A percentile compares a stretch with the other conserved stretches of the same genome.
These are phyloP conservation scores for Aelia acuminata DNA, from an alignment of 2,888 invertebrate genomes.

Conservation along the genomic window DNA sequence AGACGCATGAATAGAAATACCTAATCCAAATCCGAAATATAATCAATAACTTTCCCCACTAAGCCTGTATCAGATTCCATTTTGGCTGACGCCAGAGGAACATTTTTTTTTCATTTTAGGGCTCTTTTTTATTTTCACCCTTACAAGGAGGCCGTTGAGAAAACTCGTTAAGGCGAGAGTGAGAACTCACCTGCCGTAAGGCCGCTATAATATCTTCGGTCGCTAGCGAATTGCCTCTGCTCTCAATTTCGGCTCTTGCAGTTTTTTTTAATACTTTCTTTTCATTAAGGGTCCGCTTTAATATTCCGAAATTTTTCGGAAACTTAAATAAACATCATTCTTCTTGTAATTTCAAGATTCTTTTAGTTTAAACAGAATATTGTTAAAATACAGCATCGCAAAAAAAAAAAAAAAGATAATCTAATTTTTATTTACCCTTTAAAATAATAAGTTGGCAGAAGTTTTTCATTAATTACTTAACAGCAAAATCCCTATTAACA, in stretches of 20 bases:
- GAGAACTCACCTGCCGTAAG: slow-evolving; percentile 15
- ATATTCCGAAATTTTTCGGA: background rate
- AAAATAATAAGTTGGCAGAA: too few species aligned
- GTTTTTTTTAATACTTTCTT: background rate
- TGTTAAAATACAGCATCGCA: too few species aligned
- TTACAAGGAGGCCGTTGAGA: slow-evolving; percentile 22
- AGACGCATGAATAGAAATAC: background rate
- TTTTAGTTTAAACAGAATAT: background rate
- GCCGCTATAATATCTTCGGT: slow-evolving; percentile 30
- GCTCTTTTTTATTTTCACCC: slow-evolving; percentile 13
- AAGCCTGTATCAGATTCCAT: background rate
- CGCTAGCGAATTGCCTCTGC: background rate
- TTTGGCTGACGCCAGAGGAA: background rate
- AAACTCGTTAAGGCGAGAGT: slow-evolving; percentile 20
- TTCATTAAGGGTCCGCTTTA: background rate
- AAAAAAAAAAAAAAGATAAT: too few species aligned
- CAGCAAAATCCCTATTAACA: too few species aligned
- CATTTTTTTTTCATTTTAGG: background rate
- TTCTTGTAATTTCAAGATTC: too few species aligned
- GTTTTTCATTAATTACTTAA: too few species aligned
- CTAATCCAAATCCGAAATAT: background rate
- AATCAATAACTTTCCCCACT: background rate
- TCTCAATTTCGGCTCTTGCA: background rate
- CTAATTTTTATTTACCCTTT: too few species aligned
- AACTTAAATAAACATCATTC: background rate